Base-by-base conservation (phyloP, 2,113 vertebrate species). In the Semicossyphus pulcher region DNA sequence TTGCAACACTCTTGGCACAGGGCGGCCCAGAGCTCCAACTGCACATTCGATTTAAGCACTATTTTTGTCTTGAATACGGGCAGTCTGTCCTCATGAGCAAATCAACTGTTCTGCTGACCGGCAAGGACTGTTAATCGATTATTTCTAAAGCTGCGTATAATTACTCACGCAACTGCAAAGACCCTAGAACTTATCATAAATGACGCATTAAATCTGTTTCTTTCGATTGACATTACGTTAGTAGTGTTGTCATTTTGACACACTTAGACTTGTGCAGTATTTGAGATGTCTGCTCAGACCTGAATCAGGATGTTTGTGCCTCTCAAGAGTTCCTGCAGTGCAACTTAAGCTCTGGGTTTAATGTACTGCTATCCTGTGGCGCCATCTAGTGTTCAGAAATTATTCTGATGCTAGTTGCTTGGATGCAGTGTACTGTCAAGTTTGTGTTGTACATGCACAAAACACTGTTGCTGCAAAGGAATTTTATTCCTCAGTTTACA, bases 401-500 rank as follows among this genome's bases (percentile, higher is more conserved):
- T 0, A 39, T 15, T 8, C 4, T 29, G 11, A 1, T 2, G 0
- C 4, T 10, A 26, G 4, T 18, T 56, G 6, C 10, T 5, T 10
- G 5, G n/a, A 15, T 2, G 2, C 9, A 45, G 3, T 20, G 20
- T 21, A 12, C 3, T 1, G 9, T 31, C 2, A 10, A 1, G 3
- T 8, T 5, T 52, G 10, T 3, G 11, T 15, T 31, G 4, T 31
- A 4, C 8, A 31, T 8, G 8, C 12, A 57, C 15, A 10, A 34
- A 11, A 73, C 26, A 20, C 5, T 15, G 9, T 5, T 41, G 31
- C 31, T 54, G 68, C 26, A 51, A 65, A 74, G 48, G 58, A 68
- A 44, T 76, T 85, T 81, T 79, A 86, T 87, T 89, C 85, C 71
- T 10, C 20, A 23, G 54, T 65, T 21, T 69, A 71, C 51, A 72